These are phyloP conservation scores for Scolanthus callimorphus DNA, from an alignment of 92 coral and sea anemone species.

Conservation along the genomic window DNA sequence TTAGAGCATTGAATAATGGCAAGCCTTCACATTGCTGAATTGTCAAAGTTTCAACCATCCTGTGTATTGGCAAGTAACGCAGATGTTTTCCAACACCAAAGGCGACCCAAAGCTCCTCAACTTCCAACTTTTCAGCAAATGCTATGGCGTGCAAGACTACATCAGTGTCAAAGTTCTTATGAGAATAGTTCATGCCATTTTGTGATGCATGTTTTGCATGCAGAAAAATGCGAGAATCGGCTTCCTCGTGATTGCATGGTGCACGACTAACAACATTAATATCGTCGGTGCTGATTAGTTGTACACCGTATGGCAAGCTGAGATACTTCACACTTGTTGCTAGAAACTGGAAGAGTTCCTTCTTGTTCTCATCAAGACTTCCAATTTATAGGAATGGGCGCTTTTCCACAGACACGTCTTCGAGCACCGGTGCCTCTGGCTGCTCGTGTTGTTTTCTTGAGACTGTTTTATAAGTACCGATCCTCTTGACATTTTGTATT, in stretches of 20 bases:
- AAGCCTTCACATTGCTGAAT: slow-evolving; percentile 17
- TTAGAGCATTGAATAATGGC: slow-evolving; percentile 34
- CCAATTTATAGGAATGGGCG: not conserved
- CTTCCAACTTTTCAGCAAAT: not conserved
- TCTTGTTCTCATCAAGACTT: slow-evolving; percentile 42
- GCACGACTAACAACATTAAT: slow-evolving; percentile 24
- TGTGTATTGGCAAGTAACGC: slow-evolving; percentile 9
- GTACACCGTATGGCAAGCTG: slow-evolving; percentile 9
- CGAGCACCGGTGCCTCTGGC: slow-evolving; percentile 41
- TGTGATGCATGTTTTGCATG: slow-evolving; percentile 46
- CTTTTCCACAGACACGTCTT: slow-evolving; percentile 23
- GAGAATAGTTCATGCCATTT: slow-evolving; percentile 11
- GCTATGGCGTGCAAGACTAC: slow-evolving; percentile 43
- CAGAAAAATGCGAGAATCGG: slow-evolving; percentile 35
- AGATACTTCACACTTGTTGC: slow-evolving; percentile 10
- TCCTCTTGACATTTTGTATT: too few relatives aligned
- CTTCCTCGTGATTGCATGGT: slow-evolving; percentile 35
- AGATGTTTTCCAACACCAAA: slow-evolving; percentile 18
- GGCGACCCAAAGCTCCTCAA: slow-evolving; percentile 29
- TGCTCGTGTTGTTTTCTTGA: slow-evolving; percentile 31
- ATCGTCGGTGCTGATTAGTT: slow-evolving; percentile 25
- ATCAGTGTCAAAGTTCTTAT: slow-evolving; percentile 40
- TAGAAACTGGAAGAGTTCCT: slow-evolving; percentile 33
- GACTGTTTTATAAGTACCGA: slow-evolving; percentile 12
- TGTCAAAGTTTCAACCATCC: slow-evolving; percentile 1